Evolutionary conservation across 2,888 invertebrate genomes (phyloP).

Genomic region (Scaptomyza tumidula): DNA sequence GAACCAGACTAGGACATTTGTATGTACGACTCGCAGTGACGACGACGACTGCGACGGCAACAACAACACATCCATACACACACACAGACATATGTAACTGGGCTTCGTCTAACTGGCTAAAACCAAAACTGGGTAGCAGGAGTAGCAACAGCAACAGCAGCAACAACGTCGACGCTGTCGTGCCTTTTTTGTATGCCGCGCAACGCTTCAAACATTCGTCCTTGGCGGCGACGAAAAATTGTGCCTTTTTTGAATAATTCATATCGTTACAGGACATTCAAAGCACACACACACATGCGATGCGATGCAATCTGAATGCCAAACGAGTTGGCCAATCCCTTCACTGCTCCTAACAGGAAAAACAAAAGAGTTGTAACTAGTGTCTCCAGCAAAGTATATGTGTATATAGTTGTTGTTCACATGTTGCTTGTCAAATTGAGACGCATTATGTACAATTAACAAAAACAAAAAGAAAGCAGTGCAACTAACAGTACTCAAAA

Average conservation of each 20-base stretch:
- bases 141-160: slow-evolving; percentile 47
- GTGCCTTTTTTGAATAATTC: slow-evolving; percentile 84
- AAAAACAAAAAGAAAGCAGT: slow-evolving; percentile 38
- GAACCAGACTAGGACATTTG: slow-evolving; percentile 72
- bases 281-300: slow-evolving; percentile 76
- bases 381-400: slow-evolving; percentile 16
- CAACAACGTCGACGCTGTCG: slow-evolving; percentile 56
- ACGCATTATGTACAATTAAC: slow-evolving; percentile 63
- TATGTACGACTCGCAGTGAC: slow-evolving; percentile 62
- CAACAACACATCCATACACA: slow-evolving; percentile 23
- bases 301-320: slow-evolving; percentile 84
- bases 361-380: slow-evolving; percentile 42
- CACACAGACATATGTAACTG: slow-evolving; percentile 41
- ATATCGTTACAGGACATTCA: slow-evolving; percentile 84
- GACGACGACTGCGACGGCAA: slow-evolving; percentile 35
- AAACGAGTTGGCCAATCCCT: slow-evolving; percentile 59
- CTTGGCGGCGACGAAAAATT: slow-evolving; percentile 81
- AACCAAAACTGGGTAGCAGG: slow-evolving; percentile 51
- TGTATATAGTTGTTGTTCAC: slow-evolving; percentile 47
- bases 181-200: slow-evolving; percentile 82
- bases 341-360: neutral
- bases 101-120: slow-evolving; percentile 71
- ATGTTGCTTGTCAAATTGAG: slow-evolving; percentile 78
- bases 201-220: slow-evolving; percentile 80
- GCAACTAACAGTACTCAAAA: slow-evolving; percentile 48